Evolutionary conservation across 2,113 vertebrate genomes (phyloP), one percentile per base, ranked within the genome.

Genomic region (Maccullochella peelii): DNA sequence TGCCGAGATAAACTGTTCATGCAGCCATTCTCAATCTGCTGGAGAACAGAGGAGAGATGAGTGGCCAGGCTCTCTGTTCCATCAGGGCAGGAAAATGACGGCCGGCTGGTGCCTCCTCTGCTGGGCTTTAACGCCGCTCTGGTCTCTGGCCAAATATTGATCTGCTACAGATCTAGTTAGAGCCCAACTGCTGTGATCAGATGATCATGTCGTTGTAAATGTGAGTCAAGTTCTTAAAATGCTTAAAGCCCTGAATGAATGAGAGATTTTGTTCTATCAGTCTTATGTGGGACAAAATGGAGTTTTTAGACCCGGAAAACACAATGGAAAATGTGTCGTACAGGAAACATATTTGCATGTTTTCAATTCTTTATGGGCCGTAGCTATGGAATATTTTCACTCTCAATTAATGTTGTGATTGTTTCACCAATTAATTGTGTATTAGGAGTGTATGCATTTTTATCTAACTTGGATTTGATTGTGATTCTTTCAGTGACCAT

Each of bases 141-240:
- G 58, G 8, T 89, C 61, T 52, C 49, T 1, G 55, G 36, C 73
- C 83, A 76, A 80, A 75, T 89, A 90, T 92, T 84, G 87, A 92
- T 92, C 88, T n/a, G 52, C 62, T 36, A 36, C 25, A 77, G 73
- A 85, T 80, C 59, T 52, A 36, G 83, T 85, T 80, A 66, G 73
- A 81, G 74, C 54, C 47, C 77, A 68, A 49, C 82, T 82, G 75
- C 66, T 63, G 73, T 23, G 76, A 86, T 86, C 82, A 74, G 44
- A 72, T 18, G 16, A 59, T 71, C 82, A 20, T 27, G 33, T 16
- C 50, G 52, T 20, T 80, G 55, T 57, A 55, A 58, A 52, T 73
- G 25, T n/a, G 52, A 67, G 33, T 81, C 76, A 18, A 20, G 73
- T 70, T 66, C 20, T 21, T 55, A 14, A 66, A 80, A 84, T 12